These are phyloP conservation scores for Lochmaea crataegi DNA, from an alignment of 2,888 invertebrate species.

Conservation along the genomic window DNA sequence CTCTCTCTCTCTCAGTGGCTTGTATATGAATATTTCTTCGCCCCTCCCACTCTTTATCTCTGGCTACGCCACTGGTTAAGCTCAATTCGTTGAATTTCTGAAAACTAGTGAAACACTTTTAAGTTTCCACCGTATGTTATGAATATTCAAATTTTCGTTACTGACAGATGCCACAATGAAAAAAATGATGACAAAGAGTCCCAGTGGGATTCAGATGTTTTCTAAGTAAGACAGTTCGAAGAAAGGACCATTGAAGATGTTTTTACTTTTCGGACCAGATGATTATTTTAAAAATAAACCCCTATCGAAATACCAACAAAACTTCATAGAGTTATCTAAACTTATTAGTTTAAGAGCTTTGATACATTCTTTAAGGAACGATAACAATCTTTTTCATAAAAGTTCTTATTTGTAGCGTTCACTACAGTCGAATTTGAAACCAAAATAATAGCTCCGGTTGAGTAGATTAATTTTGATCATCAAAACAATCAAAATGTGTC, in stretches of 20 bases:
- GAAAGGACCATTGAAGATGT: conserved; percentile 14
- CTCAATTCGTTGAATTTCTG: too few relatives aligned
- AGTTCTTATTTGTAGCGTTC: too few relatives aligned
- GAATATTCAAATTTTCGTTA: conserved; percentile 3
- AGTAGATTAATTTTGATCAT: too few relatives aligned
- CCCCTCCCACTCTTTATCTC: too few relatives aligned
- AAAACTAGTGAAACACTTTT: not conserved
- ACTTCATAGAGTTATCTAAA: not conserved
- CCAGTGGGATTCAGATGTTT: conserved; percentile 12
- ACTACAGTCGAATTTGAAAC: too few relatives aligned
- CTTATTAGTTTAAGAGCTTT: not conserved
- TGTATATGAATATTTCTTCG: too few relatives aligned
- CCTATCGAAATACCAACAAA: not conserved
- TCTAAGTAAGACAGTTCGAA: conserved; percentile 19
- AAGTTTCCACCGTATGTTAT: not conserved
- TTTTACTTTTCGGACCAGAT: conserved; percentile 2
- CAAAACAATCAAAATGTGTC: too few relatives aligned
- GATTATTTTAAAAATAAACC: not conserved
- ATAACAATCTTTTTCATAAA: too few relatives aligned
- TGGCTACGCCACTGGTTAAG: too few relatives aligned
- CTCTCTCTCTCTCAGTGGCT: too few relatives aligned
- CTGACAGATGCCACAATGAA: conserved; percentile 23
- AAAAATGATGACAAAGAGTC: conserved; percentile 1
- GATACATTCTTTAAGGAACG: too few relatives aligned
- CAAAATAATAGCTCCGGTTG: too few relatives aligned